A percentile compares a stretch with the other conserved stretches of the same genome.
These are phyloP conservation scores for Dasypolia templi DNA, from an alignment of 2,888 invertebrate species.

Conservation along the genomic window DNA sequence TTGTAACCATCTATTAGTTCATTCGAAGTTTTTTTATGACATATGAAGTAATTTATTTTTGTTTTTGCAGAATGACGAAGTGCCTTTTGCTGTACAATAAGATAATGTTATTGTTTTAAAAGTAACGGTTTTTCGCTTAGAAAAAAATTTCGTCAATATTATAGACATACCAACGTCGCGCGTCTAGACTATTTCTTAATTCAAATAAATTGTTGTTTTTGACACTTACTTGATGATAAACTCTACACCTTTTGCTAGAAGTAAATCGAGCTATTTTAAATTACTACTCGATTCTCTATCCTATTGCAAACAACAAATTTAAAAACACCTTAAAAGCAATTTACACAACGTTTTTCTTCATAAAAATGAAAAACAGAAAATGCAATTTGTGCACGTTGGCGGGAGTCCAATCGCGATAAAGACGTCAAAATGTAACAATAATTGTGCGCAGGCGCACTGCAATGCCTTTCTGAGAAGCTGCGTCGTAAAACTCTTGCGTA, in stretches of 20 bases:
- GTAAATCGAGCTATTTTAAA: background rate
- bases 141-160: no score
- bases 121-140: background rate
- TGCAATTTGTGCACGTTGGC: slow-evolving; percentile 41
- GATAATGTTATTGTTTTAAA: background rate
- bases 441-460: slow-evolving; percentile 48
- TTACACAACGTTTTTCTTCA: slow-evolving; percentile 5
- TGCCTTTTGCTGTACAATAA: slow-evolving; percentile 7
- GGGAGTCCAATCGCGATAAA: slow-evolving; percentile 47
- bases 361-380: slow-evolving; percentile 30
- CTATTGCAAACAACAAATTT: background rate
- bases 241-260: background rate
- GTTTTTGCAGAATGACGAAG: slow-evolving; percentile 18
- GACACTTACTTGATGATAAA: no score
- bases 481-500: slow-evolving; percentile 52
- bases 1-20: slow-evolving; percentile 38
- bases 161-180: background rate
- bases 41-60: slow-evolving; percentile 16
- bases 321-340: background rate
- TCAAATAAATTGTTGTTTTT: background rate
- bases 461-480: slow-evolving; percentile 52
- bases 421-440: slow-evolving; percentile 56
- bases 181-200: no score
- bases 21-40: slow-evolving; percentile 22
- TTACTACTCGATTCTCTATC: background rate